Percentiles rank a stretch among this genome's conserved stretches.
Evolutionary conservation across 2,888 invertebrate genomes (phyloP).

Genomic region (Branchipolynoe longqiensis): DNA sequence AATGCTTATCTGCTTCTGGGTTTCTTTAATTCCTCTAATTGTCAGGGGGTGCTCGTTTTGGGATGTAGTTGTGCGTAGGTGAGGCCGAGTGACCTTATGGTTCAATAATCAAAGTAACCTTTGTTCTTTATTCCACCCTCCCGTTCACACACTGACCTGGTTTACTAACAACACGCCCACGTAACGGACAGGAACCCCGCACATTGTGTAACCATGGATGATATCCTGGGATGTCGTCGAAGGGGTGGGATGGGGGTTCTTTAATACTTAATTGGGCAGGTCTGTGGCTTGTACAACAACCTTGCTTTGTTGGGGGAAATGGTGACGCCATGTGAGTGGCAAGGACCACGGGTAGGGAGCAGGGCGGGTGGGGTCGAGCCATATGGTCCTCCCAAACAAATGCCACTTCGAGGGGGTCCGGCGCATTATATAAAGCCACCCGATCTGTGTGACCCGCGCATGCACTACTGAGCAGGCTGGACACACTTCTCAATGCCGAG

Average conservation of each 20-base stretch:
- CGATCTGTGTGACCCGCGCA: background rate
- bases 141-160: too few species aligned
- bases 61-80: background rate
- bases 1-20: background rate
- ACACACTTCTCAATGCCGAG: background rate
- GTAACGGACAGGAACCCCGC: too few species aligned
- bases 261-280: too few species aligned
- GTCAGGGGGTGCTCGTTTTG: background rate
- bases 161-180: too few species aligned
- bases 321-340: too few species aligned
- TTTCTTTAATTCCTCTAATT: conserved; percentile 55
- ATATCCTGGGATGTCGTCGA: background rate
- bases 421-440: conserved; percentile 27
- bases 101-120: too few species aligned
- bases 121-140: too few species aligned
- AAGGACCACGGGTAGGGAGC: too few species aligned
- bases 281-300: too few species aligned
- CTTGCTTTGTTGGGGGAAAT: too few species aligned
- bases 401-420: conserved; percentile 20
- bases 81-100: background rate
- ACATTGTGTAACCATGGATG: too few species aligned
- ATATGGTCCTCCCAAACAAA: background rate
- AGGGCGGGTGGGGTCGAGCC: background rate
- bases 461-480: conserved; percentile 17
- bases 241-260: background rate